Evolutionary conservation across 1,140 invertebrate species (phyloP).

Genomic region (Dysdera silvatica): DNA sequence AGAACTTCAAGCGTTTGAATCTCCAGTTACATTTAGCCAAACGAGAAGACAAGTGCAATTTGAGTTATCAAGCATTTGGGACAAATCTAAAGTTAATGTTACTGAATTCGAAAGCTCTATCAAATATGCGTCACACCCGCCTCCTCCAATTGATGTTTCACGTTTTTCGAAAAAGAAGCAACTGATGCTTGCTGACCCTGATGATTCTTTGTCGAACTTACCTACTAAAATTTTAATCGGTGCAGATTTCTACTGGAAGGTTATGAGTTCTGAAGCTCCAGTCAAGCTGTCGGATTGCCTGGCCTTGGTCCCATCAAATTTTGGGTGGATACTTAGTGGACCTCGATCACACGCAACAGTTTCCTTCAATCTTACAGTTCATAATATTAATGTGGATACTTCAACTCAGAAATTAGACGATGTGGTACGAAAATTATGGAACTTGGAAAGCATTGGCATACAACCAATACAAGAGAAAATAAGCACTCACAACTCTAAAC

Average conservation of each 20-base stretch:
- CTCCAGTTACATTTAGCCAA: neutral
- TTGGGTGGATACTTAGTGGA: conserved; percentile 14
- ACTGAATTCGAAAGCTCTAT: conserved; percentile 5
- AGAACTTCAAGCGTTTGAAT: conserved; percentile 5
- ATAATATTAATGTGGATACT: too few relatives aligned
- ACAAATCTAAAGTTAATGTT: neutral
- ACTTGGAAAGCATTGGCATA: too few relatives aligned
- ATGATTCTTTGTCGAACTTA: neutral
- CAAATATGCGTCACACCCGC: neutral
- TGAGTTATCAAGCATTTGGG: neutral
- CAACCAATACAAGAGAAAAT: too few relatives aligned
- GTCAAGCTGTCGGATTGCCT: conserved; percentile 3
- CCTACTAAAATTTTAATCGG: neutral
- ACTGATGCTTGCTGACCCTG: neutral
- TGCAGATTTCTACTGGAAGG: neutral
- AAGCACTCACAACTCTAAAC: too few relatives aligned
- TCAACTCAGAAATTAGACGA: too few relatives aligned
- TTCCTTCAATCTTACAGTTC: too few relatives aligned
- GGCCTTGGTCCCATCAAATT: neutral
- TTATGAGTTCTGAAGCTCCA: neutral
- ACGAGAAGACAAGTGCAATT: conserved; percentile 1
- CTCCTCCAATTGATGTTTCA: neutral
- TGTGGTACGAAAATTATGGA: too few relatives aligned
- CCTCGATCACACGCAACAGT: neutral
- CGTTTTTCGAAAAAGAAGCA: neutral